phyloP scores from a whole-genome alignment of 92 coral and sea anemone genomes.

The Palythoa grandis region DNA sequence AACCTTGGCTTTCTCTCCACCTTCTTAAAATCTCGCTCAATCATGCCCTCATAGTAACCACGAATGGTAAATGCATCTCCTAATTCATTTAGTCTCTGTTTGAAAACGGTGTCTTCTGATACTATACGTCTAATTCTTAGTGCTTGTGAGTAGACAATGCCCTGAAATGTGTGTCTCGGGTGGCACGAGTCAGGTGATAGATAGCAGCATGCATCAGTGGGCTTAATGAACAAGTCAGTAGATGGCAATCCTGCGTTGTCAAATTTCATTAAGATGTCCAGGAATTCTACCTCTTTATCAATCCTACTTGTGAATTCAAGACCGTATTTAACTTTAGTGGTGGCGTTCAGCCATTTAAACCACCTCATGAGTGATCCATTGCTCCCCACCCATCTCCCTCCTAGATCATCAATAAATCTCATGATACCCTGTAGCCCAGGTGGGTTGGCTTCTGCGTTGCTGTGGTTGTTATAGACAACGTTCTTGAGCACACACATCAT shows the following conservation, averaged over 20 bases:
- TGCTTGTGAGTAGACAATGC: conserved; percentile 25
- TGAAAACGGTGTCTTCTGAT: not conserved
- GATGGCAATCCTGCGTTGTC: conserved; percentile 10
- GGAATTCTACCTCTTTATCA: conserved; percentile 14
- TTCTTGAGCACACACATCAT: conserved; percentile 13
- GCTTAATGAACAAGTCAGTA: conserved; percentile 26
- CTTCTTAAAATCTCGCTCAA: not conserved
- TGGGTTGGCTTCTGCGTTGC: not conserved
- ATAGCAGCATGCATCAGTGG: conserved; percentile 23
- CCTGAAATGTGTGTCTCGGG: conserved; percentile 26
- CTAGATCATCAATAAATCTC: conserved; percentile 26
- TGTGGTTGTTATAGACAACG: not conserved
- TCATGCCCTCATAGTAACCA: not conserved
- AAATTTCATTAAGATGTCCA: conserved; percentile 26
- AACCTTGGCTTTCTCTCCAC: conserved; percentile 3
- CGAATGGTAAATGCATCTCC: not conserved
- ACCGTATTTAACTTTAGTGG: conserved; percentile 9
- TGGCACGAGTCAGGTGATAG: conserved; percentile 36
- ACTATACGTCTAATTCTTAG: conserved; percentile 19
- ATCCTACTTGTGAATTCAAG: conserved; percentile 27
- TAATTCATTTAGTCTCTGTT: conserved; percentile 20
- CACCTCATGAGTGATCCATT: not conserved
- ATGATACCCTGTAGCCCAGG: conserved; percentile 4
- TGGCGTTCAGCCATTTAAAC: conserved; percentile 2
- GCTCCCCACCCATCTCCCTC: not conserved